Evolutionary conservation across 2,113 vertebrate genomes (phyloP), one percentile per base, ranked within the genome.

Genomic region (Oryzias woworae): DNA sequence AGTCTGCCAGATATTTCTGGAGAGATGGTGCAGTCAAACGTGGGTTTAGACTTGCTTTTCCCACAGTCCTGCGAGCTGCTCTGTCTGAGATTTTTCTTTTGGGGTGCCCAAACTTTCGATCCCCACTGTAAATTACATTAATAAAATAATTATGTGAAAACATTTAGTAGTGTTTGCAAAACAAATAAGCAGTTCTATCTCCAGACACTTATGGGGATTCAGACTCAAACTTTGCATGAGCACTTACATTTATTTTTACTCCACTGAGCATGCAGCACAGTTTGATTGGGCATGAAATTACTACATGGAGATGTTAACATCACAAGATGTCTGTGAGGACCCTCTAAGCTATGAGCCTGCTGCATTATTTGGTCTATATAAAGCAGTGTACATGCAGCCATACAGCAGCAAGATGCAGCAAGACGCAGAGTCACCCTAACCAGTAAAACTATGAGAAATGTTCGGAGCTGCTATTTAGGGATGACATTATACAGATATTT

Each of bases 231-330:
- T 17, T 6, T 28, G 24, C 24, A 8, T 26, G 24, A 16, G 10
- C 51, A 53, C 51, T 36, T 36, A 17, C 24, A 28, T 45, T 68
- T 45, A 59, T 23, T 16, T 36, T 1, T 62, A n/a, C 17, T 52
- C 17, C 7, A 14, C 28, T 58, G 50, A 31, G 18, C 17, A 23
- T 46, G 18, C 42, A 46, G 22, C 31, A 18, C 17, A 13, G n/a
- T 22, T 14, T 7, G 7, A 46, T 53, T 41, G 42, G n/a, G 20
- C 43, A 41, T 59, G 28, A 22, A 68, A 24, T 59, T 42, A 56
- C 53, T 48, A 36, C 20, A 18, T 31, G 22, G 15, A 54, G 28
- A 41, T 43, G 51, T 36, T 65, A 15, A 54, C 3, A 22, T 13
- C 16, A 24, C 45, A 49, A 16, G 17, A 53, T 59, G 55, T 26